A percentile compares a stretch with the other conserved stretches of the same genome.
Evolutionary conservation across 2,113 vertebrate species (phyloP).

Genomic region (Heterochromis multidens): DNA sequence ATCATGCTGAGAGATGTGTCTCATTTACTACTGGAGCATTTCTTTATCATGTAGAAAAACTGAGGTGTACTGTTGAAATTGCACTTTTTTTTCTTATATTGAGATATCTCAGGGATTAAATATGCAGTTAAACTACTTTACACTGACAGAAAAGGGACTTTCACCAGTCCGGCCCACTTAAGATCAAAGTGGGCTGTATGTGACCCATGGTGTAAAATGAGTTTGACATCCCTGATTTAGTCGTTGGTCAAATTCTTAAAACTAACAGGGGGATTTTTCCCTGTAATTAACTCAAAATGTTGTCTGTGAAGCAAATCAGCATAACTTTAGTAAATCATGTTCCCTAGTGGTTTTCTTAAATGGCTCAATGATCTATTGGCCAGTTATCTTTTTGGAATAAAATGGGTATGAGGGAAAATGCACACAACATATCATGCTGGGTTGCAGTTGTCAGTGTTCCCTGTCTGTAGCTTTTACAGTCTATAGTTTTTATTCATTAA

Average conservation of each 20-base stretch:
- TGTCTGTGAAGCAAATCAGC: slow-evolving; percentile 7
- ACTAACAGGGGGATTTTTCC: not conserved
- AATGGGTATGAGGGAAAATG: not conserved
- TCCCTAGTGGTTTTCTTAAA: not conserved
- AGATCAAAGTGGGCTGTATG: too few relatives aligned
- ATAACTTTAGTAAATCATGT: not conserved
- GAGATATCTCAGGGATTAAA: too few relatives aligned
- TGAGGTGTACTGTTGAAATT: too few relatives aligned
- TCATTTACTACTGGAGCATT: too few relatives aligned
- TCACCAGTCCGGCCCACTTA: too few relatives aligned
- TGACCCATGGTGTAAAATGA: too few relatives aligned
- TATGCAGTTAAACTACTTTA: too few relatives aligned
- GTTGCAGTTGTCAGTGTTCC: not conserved
- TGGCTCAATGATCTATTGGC: not conserved
- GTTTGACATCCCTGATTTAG: too few relatives aligned
- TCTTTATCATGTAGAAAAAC: too few relatives aligned
- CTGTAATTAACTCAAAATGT: slow-evolving; percentile 32
- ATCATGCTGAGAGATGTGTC: too few relatives aligned
- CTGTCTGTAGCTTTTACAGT: not conserved
- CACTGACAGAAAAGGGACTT: too few relatives aligned
- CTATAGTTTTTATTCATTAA: slow-evolving; percentile 8
- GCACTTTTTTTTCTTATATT: too few relatives aligned
- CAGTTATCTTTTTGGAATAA: not conserved
- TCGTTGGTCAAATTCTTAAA: not conserved
- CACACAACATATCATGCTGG: slow-evolving; percentile 2